Conservation (phyloP, 2,888 invertebrate genomes). For the Steinernema hermaphroditum region DNA sequence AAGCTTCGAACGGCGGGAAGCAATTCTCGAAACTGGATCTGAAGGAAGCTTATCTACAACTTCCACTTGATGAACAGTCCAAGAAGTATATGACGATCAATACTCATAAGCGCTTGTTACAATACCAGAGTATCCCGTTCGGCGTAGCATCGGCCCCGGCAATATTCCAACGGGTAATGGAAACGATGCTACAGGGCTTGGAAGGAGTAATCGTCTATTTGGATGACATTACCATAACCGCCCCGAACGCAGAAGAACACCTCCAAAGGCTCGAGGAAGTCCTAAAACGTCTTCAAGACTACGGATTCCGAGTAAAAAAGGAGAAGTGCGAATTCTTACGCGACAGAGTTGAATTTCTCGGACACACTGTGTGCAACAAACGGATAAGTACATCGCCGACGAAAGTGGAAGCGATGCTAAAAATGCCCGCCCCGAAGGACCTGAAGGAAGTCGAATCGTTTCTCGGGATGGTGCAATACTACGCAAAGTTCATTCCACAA, state of each 20-base stretch:
- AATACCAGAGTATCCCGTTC: not conserved
- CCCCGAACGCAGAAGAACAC: not conserved
- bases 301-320: slow-evolving; percentile 44
- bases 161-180: slow-evolving; percentile 4
- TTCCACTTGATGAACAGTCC: not conserved
- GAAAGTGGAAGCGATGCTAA: slow-evolving; percentile 52
- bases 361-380: slow-evolving; percentile 45
- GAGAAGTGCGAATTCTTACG: slow-evolving; percentile 51
- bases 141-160: slow-evolving; percentile 7
- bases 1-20: slow-evolving; percentile 38
- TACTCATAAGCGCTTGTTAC: slow-evolving; percentile 34
- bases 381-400: slow-evolving; percentile 47
- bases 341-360: slow-evolving; percentile 49
- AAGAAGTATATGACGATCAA: slow-evolving; percentile 36
- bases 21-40: slow-evolving; percentile 1
- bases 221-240: not conserved
- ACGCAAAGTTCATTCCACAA: slow-evolving; percentile 54
- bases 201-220: slow-evolving; percentile 29
- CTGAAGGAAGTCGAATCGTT: slow-evolving; percentile 33
- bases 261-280: slow-evolving; percentile 30
- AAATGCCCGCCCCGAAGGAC: slow-evolving; percentile 35
- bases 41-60: not conserved
- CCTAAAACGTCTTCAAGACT: slow-evolving; percentile 18
- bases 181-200: slow-evolving; percentile 37
- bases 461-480: slow-evolving; percentile 59